Base-by-base conservation (phyloP, 2,888 invertebrate species). In the Nomada lathburiana region DNA sequence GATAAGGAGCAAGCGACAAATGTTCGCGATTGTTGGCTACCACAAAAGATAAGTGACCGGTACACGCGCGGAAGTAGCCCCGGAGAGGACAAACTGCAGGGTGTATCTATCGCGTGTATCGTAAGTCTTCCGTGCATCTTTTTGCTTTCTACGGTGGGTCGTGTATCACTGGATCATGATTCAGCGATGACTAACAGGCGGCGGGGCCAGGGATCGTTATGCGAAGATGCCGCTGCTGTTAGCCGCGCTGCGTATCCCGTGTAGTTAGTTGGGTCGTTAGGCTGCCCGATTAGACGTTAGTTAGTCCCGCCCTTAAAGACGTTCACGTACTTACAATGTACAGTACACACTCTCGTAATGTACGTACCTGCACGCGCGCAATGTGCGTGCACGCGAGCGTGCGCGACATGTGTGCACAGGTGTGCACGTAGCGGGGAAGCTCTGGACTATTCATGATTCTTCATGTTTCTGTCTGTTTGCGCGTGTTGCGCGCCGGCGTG, bases 121-220 rank as follows among this genome's bases (percentile, higher is more conserved):
- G 83, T 76, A 83, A 74, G 80, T 84, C 83, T 83, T 80, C 55
- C 76, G 23, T 44, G 80, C 65, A 59, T 72, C 59, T 53, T 76
- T 76, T 82, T 76, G 44, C 57, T 57, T 67, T 47, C 42, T 26
- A 59, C 53, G 60, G 74, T 50, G 70, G 78, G 62, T 71, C 84
- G 86, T 82, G 83, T 87, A 82, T 84, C 79, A 80, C 75, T 77
- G 83, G 74, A 79, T 86, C 83, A 76, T 80, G 84, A 85, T 85
- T 82, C 82, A 85, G 73, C 88, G 86, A 88, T 89, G 88, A 89
- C 88, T 88, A 88, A 89, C 85, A 81, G 84, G 77, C 84, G 57
- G 60, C 55, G 64, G 64, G 67, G 75, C n/a, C 29, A 20, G 67
- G 59, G 78, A 83, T 83, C 83, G 83, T 83, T 82, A 82, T 59